These are phyloP conservation scores for Trichonephila clavipes DNA, from an alignment of 1,140 invertebrate species.

Conservation along the genomic window DNA sequence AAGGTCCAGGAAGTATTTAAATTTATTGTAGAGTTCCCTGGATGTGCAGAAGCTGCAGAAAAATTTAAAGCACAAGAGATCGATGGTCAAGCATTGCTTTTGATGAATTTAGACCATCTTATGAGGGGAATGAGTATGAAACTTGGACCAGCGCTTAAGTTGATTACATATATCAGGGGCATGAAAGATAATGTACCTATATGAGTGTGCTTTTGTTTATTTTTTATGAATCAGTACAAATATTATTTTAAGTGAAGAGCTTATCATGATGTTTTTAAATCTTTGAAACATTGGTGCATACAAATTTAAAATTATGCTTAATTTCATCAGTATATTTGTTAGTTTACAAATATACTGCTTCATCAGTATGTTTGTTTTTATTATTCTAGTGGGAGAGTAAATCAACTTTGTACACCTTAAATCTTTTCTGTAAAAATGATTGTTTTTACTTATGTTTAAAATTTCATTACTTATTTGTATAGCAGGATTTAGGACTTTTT, in stretches of 20 bases:
- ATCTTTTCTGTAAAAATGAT: too few relatives aligned
- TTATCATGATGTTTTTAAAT: not conserved
- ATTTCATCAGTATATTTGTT: too few relatives aligned
- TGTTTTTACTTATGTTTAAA: too few relatives aligned
- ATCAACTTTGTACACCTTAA: too few relatives aligned
- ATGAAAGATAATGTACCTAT: not conserved
- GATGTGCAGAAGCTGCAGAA: conserved; percentile 95
- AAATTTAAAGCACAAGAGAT: conserved; percentile 97
- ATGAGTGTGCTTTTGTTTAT: not conserved
- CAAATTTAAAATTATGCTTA: too few relatives aligned
- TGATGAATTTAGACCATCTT: conserved; percentile 96
- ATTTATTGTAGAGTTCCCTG: conserved; percentile 92
- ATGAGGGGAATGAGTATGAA: conserved; percentile 97
- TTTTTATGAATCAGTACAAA: not conserved
- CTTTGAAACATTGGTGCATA: too few relatives aligned
- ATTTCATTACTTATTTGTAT: too few relatives aligned
- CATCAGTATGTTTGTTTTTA: too few relatives aligned
- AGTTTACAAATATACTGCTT: too few relatives aligned
- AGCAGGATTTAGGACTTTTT: too few relatives aligned
- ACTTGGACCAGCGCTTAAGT: conserved; percentile 94
- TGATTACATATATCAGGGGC: conserved; percentile 33
- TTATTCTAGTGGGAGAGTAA: too few relatives aligned
- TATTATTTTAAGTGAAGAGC: not conserved
- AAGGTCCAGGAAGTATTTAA: conserved; percentile 85
- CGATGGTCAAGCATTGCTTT: conserved; percentile 94